Conservation (phyloP, 92 coral and sea anemone species). For the Actinostola sp. region DNA sequence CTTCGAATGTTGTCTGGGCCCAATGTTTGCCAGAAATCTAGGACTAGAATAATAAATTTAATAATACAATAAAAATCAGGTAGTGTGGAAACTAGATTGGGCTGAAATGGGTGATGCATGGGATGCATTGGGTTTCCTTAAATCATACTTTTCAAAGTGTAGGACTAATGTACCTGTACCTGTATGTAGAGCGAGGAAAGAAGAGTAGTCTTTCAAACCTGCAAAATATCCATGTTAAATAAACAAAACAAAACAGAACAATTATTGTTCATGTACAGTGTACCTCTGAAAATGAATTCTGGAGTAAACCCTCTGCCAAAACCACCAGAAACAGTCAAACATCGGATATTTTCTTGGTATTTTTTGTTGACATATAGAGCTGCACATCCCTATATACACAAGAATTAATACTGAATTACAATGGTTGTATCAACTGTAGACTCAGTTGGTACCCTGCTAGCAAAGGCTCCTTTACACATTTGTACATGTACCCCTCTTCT, state of each 20-base stretch:
- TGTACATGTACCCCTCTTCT: too few species aligned
- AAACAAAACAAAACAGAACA: too few species aligned
- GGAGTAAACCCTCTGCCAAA: constrained; percentile 66
- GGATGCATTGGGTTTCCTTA: too few species aligned
- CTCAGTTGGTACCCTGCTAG: too few species aligned
- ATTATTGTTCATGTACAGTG: background rate
- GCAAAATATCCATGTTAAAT: too few species aligned
- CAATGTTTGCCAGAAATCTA: constrained; percentile 62
- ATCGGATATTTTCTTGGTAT: constrained; percentile 50
- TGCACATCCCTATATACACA: constrained; percentile 64
- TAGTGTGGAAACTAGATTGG: too few species aligned
- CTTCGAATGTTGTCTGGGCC: constrained; percentile 50
- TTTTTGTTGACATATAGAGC: constrained; percentile 59
- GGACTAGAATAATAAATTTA: too few species aligned
- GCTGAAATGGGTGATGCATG: too few species aligned
- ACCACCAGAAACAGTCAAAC: constrained; percentile 66
- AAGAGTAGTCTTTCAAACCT: constrained; percentile 76
- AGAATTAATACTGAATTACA: too few species aligned
- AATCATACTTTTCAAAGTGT: background rate
- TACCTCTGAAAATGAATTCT: constrained; percentile 66
- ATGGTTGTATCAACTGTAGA: too few species aligned
- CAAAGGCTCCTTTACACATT: too few species aligned
- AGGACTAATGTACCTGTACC: constrained; percentile 33
- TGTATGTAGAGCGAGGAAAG: constrained; percentile 62
- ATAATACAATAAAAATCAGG: too few species aligned